Conservation (phyloP, 2,113 vertebrate species). For the Corapipo altera region DNA sequence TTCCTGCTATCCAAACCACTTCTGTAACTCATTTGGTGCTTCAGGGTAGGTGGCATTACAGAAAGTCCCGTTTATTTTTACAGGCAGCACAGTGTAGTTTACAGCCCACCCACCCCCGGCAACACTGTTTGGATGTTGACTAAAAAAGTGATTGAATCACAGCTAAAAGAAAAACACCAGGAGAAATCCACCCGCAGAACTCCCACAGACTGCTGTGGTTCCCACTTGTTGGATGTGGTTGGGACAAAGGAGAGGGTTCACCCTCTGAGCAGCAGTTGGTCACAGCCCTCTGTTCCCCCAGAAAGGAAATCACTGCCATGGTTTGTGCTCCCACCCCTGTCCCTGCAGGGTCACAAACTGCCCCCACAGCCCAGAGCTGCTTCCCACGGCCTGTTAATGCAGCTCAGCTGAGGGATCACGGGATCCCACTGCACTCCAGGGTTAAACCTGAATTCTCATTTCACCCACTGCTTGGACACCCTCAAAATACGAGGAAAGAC, state of each 20-base stretch:
- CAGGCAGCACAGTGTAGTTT: neutral
- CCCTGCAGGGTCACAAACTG: neutral
- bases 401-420: slow-evolving; percentile 43
- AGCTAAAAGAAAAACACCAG: neutral
- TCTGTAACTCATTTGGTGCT: neutral
- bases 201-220: neutral
- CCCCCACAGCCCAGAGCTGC: fast-evolving
- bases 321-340: neutral
- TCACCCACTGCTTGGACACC: neutral
- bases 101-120: neutral
- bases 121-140: neutral
- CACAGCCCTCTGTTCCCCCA: fast-evolving
- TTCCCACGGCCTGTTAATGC: neutral
- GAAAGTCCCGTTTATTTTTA: neutral
- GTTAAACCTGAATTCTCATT: neutral
- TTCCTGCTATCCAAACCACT: neutral
- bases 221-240: neutral
- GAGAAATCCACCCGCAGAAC: neutral
- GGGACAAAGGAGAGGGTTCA: neutral
- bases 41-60: neutral
- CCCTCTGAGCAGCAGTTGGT: neutral
- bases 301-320: neutral
- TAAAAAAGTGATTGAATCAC: neutral
- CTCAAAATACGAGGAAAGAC: neutral
- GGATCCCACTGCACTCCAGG: neutral